phyloP scores from a whole-genome alignment of 2,113 vertebrate species.

The Henicopernis longicauda region DNA sequence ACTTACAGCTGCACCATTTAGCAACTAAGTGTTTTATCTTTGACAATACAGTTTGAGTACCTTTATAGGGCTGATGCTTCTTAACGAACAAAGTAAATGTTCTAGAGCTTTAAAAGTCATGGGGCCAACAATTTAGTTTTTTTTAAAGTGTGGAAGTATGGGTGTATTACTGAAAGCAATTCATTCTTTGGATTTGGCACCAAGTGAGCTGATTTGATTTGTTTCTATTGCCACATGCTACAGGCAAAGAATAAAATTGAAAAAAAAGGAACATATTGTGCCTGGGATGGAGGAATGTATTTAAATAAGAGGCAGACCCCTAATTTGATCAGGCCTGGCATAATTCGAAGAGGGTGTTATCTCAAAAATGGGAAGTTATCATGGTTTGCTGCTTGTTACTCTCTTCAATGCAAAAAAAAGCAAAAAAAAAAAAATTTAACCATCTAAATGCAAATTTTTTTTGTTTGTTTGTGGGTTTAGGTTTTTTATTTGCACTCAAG shows the following conservation, averaged over 20 bases:
- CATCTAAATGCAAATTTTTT: neutral
- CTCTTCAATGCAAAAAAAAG: neutral
- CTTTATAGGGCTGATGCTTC: neutral
- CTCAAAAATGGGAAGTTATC: neutral
- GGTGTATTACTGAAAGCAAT: slow-evolving; percentile 3
- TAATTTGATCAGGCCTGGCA: neutral
- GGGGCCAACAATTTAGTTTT: neutral
- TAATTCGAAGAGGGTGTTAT: neutral
- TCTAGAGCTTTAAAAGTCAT: neutral
- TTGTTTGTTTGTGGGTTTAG: neutral
- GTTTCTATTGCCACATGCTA: slow-evolving; percentile 11
- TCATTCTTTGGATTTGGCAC: neutral
- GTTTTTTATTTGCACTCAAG: neutral
- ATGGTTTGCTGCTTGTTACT: neutral
- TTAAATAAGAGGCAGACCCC: neutral
- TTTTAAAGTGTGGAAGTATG: neutral
- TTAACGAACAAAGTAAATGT: neutral
- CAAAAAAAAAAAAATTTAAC: neutral
- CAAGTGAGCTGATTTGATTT: slow-evolving; percentile 29
- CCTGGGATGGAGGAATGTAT: neutral
- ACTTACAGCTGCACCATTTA: slow-evolving; percentile 43
- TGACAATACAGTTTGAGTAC: neutral
- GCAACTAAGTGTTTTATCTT: neutral
- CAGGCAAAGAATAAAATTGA: neutral
- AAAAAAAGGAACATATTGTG: neutral